Base-by-base conservation (phyloP, 2,888 invertebrate genomes). In the Trichogramma evanescens region DNA sequence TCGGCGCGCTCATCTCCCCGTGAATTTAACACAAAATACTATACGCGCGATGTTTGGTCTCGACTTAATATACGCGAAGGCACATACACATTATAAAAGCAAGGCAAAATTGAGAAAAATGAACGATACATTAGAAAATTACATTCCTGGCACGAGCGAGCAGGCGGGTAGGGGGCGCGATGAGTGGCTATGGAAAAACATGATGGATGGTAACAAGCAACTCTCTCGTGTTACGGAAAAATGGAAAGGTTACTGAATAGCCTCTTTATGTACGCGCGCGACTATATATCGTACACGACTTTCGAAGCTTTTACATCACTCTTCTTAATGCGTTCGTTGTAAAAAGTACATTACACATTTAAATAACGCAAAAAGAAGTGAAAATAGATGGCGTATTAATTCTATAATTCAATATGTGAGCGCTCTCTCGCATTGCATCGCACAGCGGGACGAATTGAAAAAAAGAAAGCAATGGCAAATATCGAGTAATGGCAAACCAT, bases 21-120 rank as follows among this genome's bases (percentile, higher is more conserved):
- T 40, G 46, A 46, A 56, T 62, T 59, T 59, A 62, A 56, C 59
- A 62, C 56, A 62, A 62, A 62, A 62, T 59, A 62, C 45, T 58
- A 53, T 48, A 9, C 8, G 4, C 45, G 46, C 46, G 2, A 8
- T 13, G 48, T 26, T 48, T 45, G 45, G 6, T 48, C 26, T 48
- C 26, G 10, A 13, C 10, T 48, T 48, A 48, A 48, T 48, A 48
- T 48, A 26, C 26, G 26, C 26, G 3, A 26, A 26, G 26, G 26
- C 26, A 26, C 26, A 26, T 26, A 26, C 26, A 26, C 26, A 26
- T 26, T 26, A 26, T 26, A 26, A 26, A 26, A 26, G 26, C 26
- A 26, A 26, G n/a, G 38, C 56, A 43, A 59, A 59, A 62, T 56
- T 56, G 56, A 59, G 59, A 62, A 59, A 62, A 62, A 62, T 62